Conservation (phyloP, 2,113 vertebrate genomes). For the Epinephelus cyanopodus region DNA sequence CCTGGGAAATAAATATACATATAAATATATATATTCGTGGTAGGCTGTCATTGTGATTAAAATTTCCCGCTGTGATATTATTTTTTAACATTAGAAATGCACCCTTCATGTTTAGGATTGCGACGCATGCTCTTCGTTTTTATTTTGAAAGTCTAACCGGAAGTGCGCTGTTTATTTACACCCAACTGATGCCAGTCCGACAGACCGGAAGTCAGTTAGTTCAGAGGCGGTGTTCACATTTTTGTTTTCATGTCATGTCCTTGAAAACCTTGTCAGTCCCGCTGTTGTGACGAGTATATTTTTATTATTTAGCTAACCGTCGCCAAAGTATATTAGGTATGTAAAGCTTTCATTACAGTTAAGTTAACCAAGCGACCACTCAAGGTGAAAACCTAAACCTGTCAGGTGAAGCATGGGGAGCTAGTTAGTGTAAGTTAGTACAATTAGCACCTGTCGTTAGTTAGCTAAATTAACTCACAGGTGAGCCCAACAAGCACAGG, state of each 20-base stretch:
- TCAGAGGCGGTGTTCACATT: no score
- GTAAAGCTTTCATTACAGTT: conserved; percentile 23
- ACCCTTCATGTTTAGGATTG: not conserved
- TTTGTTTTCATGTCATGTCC: conserved; percentile 13
- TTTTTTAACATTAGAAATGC: not conserved
- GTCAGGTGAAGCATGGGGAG: not conserved
- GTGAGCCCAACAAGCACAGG: not conserved
- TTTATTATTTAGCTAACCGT: not conserved
- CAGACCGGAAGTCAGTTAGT: not conserved
- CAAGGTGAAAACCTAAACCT: not conserved
- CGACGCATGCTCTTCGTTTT: not conserved
- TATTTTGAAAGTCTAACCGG: conserved; percentile 36
- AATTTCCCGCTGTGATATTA: not conserved
- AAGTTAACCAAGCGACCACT: not conserved
- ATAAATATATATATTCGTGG: not conserved
- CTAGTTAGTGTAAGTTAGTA: not conserved
- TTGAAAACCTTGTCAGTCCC: not conserved
- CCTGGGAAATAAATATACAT: no score
- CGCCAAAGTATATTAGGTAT: conserved; percentile 34
- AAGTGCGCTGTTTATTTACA: not conserved
- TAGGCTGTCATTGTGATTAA: not conserved
- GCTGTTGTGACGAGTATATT: not conserved
- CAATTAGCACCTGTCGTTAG: not conserved
- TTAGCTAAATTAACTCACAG: not conserved
- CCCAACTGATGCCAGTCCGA: not conserved